Evolutionary conservation across 2,113 vertebrate genomes (phyloP), one percentile per base, ranked within the genome.

Genomic region (Hassar affinis): DNA sequence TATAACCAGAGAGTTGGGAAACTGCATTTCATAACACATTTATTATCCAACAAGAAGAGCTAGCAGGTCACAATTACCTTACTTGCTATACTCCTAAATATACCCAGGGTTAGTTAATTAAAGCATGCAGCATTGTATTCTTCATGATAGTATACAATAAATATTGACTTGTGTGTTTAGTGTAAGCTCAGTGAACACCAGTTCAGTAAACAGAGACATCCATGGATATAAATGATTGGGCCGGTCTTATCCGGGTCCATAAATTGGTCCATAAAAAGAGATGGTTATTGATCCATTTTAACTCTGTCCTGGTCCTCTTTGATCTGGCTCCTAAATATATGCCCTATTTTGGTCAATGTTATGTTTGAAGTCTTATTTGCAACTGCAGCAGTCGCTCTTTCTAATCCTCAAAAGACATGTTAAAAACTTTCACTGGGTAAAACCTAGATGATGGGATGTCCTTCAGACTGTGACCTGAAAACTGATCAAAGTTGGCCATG

Each of bases 401-500:
- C 45, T 17, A 27, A 49, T 17, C 45, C 14, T 45, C 33, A 38
- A 42, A 69, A 69, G 66, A 22, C 20, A 45, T 12, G 27, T 72
- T 49, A 72, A 72, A 72, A 22, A 42, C 66, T 27, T 42, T 66
- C 22, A 25, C 4, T 45, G 38, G 11, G 18, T 45, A 47, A 72
- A 72, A 72, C 15, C 69, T 49, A 49, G 69, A 49, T 4, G 15
- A 72, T 27, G 69, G 25, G 15, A n/a, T 30, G 45, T 27, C 69
- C 2, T 49, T 74, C 69, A 51, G 45, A 51, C 14, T 17, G 25
- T 74, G 69, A 74, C 69, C 69, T 27, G 69, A 74, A 74, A 49
- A 15, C 6, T 49, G 69, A 74, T 74, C 69, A 74, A 74, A 49
- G 45, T 35, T 74, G n/a, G 25, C n/a, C 25, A 27, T 74, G 69